Evolutionary conservation across 1,140 invertebrate species (phyloP).

Genomic region (Drosophila lacteicornis): DNA sequence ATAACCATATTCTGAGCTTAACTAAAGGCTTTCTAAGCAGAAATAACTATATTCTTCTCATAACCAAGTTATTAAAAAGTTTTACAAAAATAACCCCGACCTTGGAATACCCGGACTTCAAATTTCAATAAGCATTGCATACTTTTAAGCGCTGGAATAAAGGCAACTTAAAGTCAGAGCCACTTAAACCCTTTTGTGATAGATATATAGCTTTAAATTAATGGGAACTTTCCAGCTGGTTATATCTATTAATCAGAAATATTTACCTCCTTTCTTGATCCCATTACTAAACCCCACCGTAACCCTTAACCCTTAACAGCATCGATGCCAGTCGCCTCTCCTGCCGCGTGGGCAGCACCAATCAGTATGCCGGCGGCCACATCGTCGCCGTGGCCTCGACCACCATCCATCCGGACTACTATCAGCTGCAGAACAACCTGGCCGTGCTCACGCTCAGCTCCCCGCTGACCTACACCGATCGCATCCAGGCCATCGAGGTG

Average conservation of each 20-base stretch:
- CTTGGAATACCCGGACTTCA: not conserved
- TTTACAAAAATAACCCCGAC: not conserved
- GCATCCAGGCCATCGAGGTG: conserved; percentile 45
- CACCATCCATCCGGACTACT: conserved; percentile 80
- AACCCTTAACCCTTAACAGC: conserved; percentile 12
- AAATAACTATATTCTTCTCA: no score
- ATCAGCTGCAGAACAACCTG: conserved; percentile 85
- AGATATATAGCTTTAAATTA: not conserved
- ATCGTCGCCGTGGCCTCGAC: conserved; percentile 36
- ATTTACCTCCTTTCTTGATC: no score
- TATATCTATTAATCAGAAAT: not conserved
- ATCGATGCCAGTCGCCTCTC: conserved; percentile 51
- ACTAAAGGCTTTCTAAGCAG: not conserved
- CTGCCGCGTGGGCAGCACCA: conserved; percentile 74
- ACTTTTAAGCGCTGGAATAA: not conserved
- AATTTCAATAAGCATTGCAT: not conserved
- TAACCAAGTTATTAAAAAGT: no score
- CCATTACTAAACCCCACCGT: no score
- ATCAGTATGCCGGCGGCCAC: conserved; percentile 74
- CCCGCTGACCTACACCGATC: conserved; percentile 33
- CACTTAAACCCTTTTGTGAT: not conserved
- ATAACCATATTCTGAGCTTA: not conserved
- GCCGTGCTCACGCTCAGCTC: conserved; percentile 82
- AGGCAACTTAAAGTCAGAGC: not conserved
- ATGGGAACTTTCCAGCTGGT: no score